A percentile compares a stretch with the other conserved stretches of the same genome.
phyloP scores from a whole-genome alignment of 1,140 invertebrate genomes.

The Drosophila auraria region DNA sequence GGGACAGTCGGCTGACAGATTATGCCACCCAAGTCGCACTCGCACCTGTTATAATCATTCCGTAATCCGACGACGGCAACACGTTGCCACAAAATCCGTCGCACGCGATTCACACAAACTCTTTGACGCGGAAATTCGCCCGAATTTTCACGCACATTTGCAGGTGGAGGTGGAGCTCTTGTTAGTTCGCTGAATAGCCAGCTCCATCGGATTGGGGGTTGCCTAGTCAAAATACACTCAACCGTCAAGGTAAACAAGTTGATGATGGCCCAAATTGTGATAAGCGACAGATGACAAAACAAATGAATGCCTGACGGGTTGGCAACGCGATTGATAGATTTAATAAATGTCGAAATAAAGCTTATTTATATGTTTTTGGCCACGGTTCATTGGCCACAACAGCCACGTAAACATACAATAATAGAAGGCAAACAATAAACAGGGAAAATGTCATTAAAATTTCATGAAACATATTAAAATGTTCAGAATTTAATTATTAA shows the following conservation, averaged over 20 bases:
- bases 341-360: slow-evolving; percentile 18
- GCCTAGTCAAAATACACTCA: slow-evolving; percentile 24
- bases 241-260: slow-evolving; percentile 32
- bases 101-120: slow-evolving; percentile 30
- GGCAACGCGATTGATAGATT: slow-evolving; percentile 18
- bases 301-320: slow-evolving; percentile 23
- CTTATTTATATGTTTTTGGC: slow-evolving; percentile 1
- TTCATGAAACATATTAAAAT: slow-evolving; percentile 26
- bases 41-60: slow-evolving; percentile 60
- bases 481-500: slow-evolving; percentile 30
- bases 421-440: slow-evolving; percentile 7
- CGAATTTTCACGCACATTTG: slow-evolving; percentile 28
- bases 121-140: slow-evolving; percentile 40
- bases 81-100: slow-evolving; percentile 40
- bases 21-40: slow-evolving; percentile 47
- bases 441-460: slow-evolving; percentile 7
- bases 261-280: slow-evolving; percentile 30
- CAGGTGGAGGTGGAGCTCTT: neutral
- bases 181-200: slow-evolving; percentile 6
- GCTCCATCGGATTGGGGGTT: slow-evolving; percentile 3
- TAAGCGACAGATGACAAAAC: slow-evolving; percentile 29
- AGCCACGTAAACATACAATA: neutral
- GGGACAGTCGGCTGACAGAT: slow-evolving; percentile 53
- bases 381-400: neutral
- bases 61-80: slow-evolving; percentile 44